Evolutionary conservation across 2,797 vertebrate species (phyloP), one percentile per base, ranked within the genome.

Genomic region (Clangula hyemalis): DNA sequence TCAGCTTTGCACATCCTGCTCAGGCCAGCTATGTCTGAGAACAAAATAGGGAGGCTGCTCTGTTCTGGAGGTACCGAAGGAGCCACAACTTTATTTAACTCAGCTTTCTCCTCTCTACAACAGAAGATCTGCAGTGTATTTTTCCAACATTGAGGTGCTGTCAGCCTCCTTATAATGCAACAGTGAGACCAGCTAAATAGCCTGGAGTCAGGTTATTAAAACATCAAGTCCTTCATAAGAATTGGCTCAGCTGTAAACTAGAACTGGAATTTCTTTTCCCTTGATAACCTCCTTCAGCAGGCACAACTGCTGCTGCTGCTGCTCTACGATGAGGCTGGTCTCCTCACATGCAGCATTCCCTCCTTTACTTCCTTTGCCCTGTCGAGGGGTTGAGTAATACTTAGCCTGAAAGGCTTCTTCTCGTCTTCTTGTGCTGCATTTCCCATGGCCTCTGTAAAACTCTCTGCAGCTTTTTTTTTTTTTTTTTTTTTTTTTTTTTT

Each of bases 21-120:
- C 5, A 43, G 38, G 56, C 2, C 28, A 80, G 30, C 12, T 25
- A 6, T 2, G 2, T 17, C 71, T 75, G 49, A 84, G 39, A 71
- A 39, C 2, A n/a, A 19, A 6, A n/a, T 13, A 72, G 25, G 32
- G 9, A 1, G 11, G 6, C 11, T 86, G 13, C 41, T 69, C 54
- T 1, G 1, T 38, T 12, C 0, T 2, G 21, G 22, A 84, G 19
- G 10, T 32, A 39, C 17, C 57, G 0, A 0, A 17, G 36, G 27
- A 85, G 7, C 2, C 19, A 32, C 13, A 62, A 7, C 7, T 65
- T 69, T 5, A 17, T 5, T 6, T 13, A 51, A 51, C 57, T 79
- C 27, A 60, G 28, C 15, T 12, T 88, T 64, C 19, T 85, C 13
- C 36, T 56, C 8, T 15, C 10, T 49, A 28, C 20, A 75, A 4